These are phyloP conservation scores for Anolis sagrei DNA, from an alignment of 2,113 vertebrate species.

Conservation along the genomic window DNA sequence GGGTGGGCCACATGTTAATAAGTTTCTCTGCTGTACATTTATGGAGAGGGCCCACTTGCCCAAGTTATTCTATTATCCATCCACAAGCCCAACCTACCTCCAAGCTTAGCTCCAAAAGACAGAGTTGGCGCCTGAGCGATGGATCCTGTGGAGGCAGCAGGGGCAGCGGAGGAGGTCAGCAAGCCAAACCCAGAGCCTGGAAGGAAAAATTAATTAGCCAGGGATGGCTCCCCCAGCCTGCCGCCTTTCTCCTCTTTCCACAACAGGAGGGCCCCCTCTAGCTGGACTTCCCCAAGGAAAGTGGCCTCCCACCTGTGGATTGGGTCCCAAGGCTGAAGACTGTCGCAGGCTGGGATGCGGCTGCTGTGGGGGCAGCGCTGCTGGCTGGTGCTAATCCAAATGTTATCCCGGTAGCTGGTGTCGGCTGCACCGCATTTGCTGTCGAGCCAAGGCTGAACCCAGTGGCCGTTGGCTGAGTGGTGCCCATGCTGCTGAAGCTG, in stretches of 20 bases:
- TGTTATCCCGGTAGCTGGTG: constrained; percentile 51
- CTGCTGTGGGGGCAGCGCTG: constrained; percentile 39
- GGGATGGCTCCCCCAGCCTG: neutral
- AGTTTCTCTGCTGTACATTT: too few relatives aligned
- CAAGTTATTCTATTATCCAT: too few relatives aligned
- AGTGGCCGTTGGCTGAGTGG: constrained; percentile 2
- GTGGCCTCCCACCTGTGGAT: constrained; percentile 48
- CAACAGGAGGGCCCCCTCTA: too few relatives aligned
- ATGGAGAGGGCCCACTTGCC: too few relatives aligned
- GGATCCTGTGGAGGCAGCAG: constrained; percentile 8
- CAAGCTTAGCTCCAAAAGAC: constrained; percentile 81
- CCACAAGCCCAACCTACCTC: constrained; percentile 63
- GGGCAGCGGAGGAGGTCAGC: constrained; percentile 28
- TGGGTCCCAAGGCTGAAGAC: constrained; percentile 69
- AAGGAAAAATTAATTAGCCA: rapidly evolving
- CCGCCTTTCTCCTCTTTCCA: too few relatives aligned
- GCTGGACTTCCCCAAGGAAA: neutral
- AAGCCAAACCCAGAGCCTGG: constrained; percentile 63
- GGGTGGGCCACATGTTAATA: too few relatives aligned
- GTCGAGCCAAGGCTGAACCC: constrained; percentile 43
- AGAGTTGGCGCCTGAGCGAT: constrained; percentile 69
- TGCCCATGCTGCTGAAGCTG: constrained; percentile 54
- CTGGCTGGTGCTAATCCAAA: constrained; percentile 74
- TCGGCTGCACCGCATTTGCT: constrained; percentile 36
- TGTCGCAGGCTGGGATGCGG: constrained; percentile 58